Conservation (phyloP, 2,113 vertebrate species). For the Sus scrofa region T2T-Sscrofa CM000829.6:51114501-51115000, state of each 20-base stretch:
- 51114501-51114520: constrained; percentile 77
- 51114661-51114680: constrained; percentile 69
- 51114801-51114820: constrained; percentile 50
- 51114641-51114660: constrained; percentile 42
- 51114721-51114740: constrained; percentile 40
- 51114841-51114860: no score
- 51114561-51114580: constrained; percentile 80
- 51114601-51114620: constrained; percentile 75
- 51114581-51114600: constrained; percentile 70
- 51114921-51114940: background rate
- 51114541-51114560: constrained; percentile 81
- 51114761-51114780: constrained; percentile 63
- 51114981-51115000: background rate
- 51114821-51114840: constrained; percentile 46
- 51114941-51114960: background rate
- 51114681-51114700: constrained; percentile 67
- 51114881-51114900: background rate
- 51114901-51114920: background rate
- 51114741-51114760: constrained; percentile 55
- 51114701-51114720: constrained; percentile 62
- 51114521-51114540: constrained; percentile 79
- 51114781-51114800: constrained; percentile 34
- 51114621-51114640: constrained; percentile 74
- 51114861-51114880: background rate
- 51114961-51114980: background rate